These are phyloP conservation scores for Thunnus thynnus DNA, from an alignment of 2,113 vertebrate genomes.

Conservation along the genomic window DNA sequence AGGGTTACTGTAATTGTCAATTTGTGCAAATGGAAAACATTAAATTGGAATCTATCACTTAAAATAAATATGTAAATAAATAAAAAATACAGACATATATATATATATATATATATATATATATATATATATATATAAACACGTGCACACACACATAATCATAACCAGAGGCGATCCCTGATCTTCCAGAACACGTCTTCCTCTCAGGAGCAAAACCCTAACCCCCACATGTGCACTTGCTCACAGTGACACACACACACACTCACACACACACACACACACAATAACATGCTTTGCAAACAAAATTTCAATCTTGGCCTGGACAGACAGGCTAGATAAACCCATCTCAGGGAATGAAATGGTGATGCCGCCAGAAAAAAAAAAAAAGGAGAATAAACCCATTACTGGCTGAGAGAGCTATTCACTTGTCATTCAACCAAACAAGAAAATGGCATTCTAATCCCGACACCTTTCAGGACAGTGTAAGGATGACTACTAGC, in stretches of 20 bases:
- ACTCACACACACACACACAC: constrained; percentile 10
- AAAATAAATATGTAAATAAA: constrained; percentile 32
- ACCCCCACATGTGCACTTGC: background rate
- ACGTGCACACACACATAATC: constrained; percentile 20
- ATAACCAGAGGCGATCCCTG: constrained; percentile 59
- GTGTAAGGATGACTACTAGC: constrained; percentile 38
- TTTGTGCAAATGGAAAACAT: constrained; percentile 12
- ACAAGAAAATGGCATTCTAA: constrained; percentile 69
- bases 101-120: too few species aligned
- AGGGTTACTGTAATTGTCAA: background rate
- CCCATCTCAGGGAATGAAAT: constrained; percentile 66
- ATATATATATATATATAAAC: background rate
- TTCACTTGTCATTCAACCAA: constrained; percentile 72
- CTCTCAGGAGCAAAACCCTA: constrained; percentile 48
- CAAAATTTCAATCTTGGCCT: constrained; percentile 61
- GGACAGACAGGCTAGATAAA: constrained; percentile 73
- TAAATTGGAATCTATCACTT: constrained; percentile 9
- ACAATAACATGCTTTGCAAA: constrained; percentile 24
- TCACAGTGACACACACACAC: background rate
- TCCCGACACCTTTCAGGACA: constrained; percentile 64
- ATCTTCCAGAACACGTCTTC: constrained; percentile 48
- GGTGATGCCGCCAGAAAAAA: constrained; percentile 54
- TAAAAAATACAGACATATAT: constrained; percentile 1
- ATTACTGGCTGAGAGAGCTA: constrained; percentile 64
- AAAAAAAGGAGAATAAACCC: constrained; percentile 63